Evolutionary conservation across 2,113 vertebrate genomes (phyloP), one percentile per base, ranked within the genome.

Genomic region (Benitochromis conjunctus): DNA sequence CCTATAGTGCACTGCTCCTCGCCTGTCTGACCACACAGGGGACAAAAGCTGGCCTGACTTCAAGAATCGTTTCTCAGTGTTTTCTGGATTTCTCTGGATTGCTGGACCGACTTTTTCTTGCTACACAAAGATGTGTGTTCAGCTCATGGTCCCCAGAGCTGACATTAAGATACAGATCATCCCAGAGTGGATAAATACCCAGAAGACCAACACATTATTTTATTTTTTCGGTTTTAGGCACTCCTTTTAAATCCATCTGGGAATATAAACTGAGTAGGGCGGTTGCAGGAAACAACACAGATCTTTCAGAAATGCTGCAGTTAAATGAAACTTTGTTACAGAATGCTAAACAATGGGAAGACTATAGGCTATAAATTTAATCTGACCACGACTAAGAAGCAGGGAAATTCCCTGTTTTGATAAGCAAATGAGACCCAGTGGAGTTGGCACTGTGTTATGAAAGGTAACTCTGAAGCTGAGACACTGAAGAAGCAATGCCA

Each of bases 301-400:
- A 85, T 86, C 86, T 92, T 92, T 94, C 87, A 87, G 80, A 66
- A 43, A 66, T 11, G 10, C 13, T 19, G 57, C 21, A 83, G 34
- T 43, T 19, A 82, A 93, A 83, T 82, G n/a, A n/a, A 71, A 85
- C 85, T 36, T 89, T 95, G 93, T 95, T 58, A 84, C 38, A 60
- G 60, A 56, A 54, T 3, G 51, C 57, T 26, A 48, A 81, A 81
- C 55, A 43, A 41, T 43, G 38, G 83, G 83, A 84, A 82, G 80
- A 43, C 19, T 71, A 80, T 21, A 41, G 54, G 34, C 21, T 16
- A 43, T 80, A 56, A 56, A 74, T 78, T 4, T 18, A 34, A 46
- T 81, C 26, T 54, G 36, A 88, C 13, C 46, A 14, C 66, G 74
- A 9, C 19, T 21, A 51, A 34, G 9, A 34, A 53, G 24, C 31